These are phyloP conservation scores for Pachyramphus minor DNA, from an alignment of 2,113 vertebrate species.

Conservation along the genomic window DNA sequence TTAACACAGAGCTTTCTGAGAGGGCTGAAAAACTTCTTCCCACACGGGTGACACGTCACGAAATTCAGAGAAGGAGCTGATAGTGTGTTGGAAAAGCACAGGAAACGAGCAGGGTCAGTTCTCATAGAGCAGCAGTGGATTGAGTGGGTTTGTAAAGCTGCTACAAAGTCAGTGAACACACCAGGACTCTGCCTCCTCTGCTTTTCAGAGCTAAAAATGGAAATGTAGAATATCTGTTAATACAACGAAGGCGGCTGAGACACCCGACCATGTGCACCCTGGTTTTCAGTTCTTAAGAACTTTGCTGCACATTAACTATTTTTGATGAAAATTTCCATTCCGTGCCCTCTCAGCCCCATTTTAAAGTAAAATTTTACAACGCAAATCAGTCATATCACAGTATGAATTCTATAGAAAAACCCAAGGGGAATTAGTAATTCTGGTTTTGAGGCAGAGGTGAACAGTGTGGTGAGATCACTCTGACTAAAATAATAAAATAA, in stretches of 20 bases:
- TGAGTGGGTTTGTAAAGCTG: background rate
- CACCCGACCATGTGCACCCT: rapidly evolving
- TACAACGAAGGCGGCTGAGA: rapidly evolving
- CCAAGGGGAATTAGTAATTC: background rate
- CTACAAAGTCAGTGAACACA: rapidly evolving
- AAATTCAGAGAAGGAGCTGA: background rate
- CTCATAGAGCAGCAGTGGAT: background rate
- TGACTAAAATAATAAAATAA: background rate
- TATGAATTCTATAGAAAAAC: background rate
- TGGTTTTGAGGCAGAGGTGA: background rate
- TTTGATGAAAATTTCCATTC: background rate
- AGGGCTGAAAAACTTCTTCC: background rate
- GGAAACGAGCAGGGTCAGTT: background rate
- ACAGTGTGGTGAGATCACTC: background rate
- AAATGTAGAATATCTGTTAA: background rate
- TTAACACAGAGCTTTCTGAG: background rate
- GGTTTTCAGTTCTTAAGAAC: background rate
- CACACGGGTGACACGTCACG: rapidly evolving
- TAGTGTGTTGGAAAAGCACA: background rate
- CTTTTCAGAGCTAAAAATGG: background rate
- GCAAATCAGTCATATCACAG: background rate
- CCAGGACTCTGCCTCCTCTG: background rate
- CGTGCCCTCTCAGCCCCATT: rapidly evolving
- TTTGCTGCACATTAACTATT: rapidly evolving
- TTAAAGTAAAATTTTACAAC: background rate